These are phyloP conservation scores for Esox masquinongy DNA, from an alignment of 2,797 vertebrate genomes.

Conservation along the genomic window DNA sequence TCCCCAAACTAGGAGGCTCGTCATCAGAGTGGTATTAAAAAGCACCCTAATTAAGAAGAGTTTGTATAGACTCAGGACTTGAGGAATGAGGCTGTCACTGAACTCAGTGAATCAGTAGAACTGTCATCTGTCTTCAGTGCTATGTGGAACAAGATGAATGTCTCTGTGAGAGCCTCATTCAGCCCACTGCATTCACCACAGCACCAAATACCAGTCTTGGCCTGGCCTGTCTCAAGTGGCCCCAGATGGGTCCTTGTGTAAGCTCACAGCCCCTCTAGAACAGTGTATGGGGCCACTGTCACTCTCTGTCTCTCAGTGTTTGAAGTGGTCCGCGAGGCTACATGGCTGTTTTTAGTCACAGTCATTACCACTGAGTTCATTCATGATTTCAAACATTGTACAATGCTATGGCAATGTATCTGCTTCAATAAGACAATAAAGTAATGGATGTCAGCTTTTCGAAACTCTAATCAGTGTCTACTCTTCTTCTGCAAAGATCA, in stretches of 20 bases:
- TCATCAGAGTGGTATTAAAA: background rate
- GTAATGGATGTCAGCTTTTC: background rate
- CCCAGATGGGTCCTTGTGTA: constrained; percentile 50
- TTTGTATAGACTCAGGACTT: constrained; percentile 4
- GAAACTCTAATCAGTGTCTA: background rate
- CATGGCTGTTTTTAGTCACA: constrained; percentile 13
- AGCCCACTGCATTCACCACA: constrained; percentile 38
- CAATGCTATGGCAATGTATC: background rate
- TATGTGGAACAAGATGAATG: background rate
- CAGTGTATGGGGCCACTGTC: constrained; percentile 12
- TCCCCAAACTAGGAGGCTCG: no score
- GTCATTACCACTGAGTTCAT: background rate
- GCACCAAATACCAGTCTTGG: constrained; percentile 25
- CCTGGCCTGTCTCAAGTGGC: constrained; percentile 51
- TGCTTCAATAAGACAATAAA: background rate
- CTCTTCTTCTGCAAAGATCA: background rate
- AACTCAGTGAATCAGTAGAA: constrained; percentile 18
- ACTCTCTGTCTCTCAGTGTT: background rate
- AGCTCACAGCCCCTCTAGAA: constrained; percentile 14
- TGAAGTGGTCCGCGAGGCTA: background rate
- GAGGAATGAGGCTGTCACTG: constrained; percentile 1
- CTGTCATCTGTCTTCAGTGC: constrained; percentile 6
- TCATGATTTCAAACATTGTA: background rate
- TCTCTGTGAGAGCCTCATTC: constrained; percentile 21
- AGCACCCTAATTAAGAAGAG: constrained; percentile 5